Evolutionary conservation across 2,888 invertebrate species (phyloP), one percentile per base, ranked within the genome.

Genomic region (Plutella xylostella): DNA sequence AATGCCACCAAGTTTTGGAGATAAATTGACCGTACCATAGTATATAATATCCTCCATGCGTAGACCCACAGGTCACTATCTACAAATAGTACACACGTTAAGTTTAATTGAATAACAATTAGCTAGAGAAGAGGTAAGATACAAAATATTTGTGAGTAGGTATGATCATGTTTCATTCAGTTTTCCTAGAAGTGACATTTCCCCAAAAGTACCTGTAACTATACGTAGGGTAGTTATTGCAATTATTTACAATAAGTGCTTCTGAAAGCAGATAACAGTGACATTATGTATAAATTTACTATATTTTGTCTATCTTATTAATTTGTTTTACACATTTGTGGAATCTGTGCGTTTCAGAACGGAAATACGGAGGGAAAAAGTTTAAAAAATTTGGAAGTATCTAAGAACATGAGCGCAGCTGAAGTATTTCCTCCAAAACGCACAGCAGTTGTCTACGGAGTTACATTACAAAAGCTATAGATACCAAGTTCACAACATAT

Each of bases 241-340:
- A 34, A 17, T 34, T 34, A 15, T 15, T 34, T 34, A 34, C 34
- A 34, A 34, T 17, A 34, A 15, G 34, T 15, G 15, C 34, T 34
- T 34, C 34, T 34, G 34, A 34, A 39, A 39, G 39, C 39, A 39
- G 39, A 39, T 39, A 39, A 39, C 39, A 39, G 17, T 39, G 39
- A 25, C 25, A 25, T 39, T 22, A 34, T 34, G 15, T 34, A 17
- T 39, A 39, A 25, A 14, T 14, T 39, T 25, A 22, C 15, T 20
- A 20, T 19, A 35, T 25, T 39, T 39, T 17, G n/a, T 34, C 34
- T 34, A 34, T 34, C 34, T 5, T 34, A 34, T n/a, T n/a, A 34
- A 34, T 17, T 15, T 34, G 15, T 9, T 34, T 34, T 34, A 34
- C 34, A 34, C 17, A 15, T 15, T n/a, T n/a, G n/a, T n/a, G n/a